Base-by-base conservation (phyloP, 2,888 invertebrate species). In the Tipula confusa region DNA sequence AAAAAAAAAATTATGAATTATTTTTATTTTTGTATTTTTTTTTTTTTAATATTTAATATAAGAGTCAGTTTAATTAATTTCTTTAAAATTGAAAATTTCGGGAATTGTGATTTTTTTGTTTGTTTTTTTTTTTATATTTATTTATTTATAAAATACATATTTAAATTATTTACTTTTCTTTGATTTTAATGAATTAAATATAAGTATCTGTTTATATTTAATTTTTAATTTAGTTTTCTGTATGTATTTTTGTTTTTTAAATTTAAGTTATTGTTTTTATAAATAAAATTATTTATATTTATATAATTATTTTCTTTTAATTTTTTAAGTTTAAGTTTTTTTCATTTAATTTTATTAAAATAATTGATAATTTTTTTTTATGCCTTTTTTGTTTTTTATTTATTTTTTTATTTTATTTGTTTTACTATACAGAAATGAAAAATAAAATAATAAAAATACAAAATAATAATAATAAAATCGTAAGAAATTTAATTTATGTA, bases 221-320 rank as follows among this genome's bases (percentile, higher is more conserved):
- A 64, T 64, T 64, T 64, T 9, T 24, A 64, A 64, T 64, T 24
- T 64, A 11, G 24, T 24, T 64, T 64, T 64, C 64, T 64, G 64
- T 64, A 64, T 64, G 64, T 7, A 24, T 64, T 64, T 64, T 64
- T 64, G 13, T 33, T 9, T 64, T 43, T 43, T 43, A 43, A 15
- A 64, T 64, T 64, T 64, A 64, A 64, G 64, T 64, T 64, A 64
- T 64, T n/a, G n/a, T n/a, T n/a, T 64, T 64, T 64, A 64, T 64
- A 64, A 64, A 64, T 64, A 64, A 18, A n/a, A n/a, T n/a, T n/a
- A n/a, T n/a, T 24, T 64, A 64, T 43, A 38, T 3, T 38, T 38
- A 48, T 64, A 24, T 64, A 11, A 24, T 64, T 15, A 15, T 64
- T 64, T 64, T 24, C 24, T 64, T 64, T 64, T 64, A 3, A 24